Base-by-base conservation (phyloP, 2,113 vertebrate species). In the Lucifuga dentata region DNA sequence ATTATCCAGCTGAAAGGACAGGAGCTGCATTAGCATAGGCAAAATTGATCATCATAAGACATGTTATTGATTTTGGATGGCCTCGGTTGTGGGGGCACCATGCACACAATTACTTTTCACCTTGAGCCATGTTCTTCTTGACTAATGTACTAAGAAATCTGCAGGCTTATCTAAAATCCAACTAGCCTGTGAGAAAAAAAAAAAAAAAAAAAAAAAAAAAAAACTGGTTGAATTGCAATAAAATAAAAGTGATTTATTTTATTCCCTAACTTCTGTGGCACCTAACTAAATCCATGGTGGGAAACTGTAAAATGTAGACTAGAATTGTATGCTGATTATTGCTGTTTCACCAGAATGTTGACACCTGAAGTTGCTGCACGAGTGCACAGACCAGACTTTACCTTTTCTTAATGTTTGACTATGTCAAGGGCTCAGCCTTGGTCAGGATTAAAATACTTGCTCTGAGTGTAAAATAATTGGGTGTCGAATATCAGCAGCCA, bases 1-100 rank as follows among this genome's bases (percentile, higher is more conserved):
- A 78, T 85, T 70, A 69, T 50, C 43, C 45, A 74, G 32, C 32
- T 35, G 67, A 60, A 55, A 11, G 67, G 60, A 69, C 59, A 73
- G 50, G 33, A 1, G 4, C 38, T 8, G 70, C 53, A 17, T 83
- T 73, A 66, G 61, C 77, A 75, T 72, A 59, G 68, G 73, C 43
- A 70, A 63, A 82, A 69, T 24, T 56, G 66, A 64, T 73, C 48
- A 64, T 73, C 66, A 46, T 11, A 32, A 43, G 44, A 65, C 36
- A 24, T 56, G 36, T 20, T 71, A 78, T 80, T 71, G 73, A 82
- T 86, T 83, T 43, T 68, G 45, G 36, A 68, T 59, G 45, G 49
- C 35, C 46, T 55, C 20, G 5, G 53, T 44, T 41, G 49, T 46
- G 3, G 9, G 49, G 35, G n/a, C 58, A 58, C 16, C 11, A 2